A percentile compares a stretch with the other conserved stretches of the same genome.
Conservation (phyloP, 1,140 invertebrate species). For the Pollicipes pollicipes region DNA sequence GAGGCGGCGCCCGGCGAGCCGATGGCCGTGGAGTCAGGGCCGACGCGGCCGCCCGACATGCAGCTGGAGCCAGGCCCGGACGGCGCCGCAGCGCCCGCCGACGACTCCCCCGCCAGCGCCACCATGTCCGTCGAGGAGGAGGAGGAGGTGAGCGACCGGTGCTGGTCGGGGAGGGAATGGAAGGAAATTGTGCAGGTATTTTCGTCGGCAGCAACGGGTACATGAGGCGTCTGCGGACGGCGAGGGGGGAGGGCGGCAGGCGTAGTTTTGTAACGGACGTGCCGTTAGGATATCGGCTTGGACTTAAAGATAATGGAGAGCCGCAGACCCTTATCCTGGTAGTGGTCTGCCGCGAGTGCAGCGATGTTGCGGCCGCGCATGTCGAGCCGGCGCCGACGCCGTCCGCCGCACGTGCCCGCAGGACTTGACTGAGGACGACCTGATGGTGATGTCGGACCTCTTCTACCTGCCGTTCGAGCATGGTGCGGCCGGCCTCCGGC, state of each 20-base stretch:
- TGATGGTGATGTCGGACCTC: constrained; percentile 72
- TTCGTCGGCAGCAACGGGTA: too few species aligned
- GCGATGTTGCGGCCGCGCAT: too few species aligned
- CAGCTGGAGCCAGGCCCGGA: constrained; percentile 9
- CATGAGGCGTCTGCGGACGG: too few species aligned
- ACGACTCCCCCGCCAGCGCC: not conserved
- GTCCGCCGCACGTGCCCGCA: not conserved
- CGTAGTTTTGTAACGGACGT: too few species aligned
- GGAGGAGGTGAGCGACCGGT: not conserved
- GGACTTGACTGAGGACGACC: constrained; percentile 52
- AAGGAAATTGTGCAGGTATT: too few species aligned
- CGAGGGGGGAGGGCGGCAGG: not conserved
- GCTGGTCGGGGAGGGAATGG: too few species aligned
- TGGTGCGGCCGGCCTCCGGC: constrained; percentile 60
- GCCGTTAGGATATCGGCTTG: too few species aligned
- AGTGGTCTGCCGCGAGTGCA: too few species aligned
- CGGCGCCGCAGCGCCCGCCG: too few species aligned
- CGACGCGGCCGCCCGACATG: constrained; percentile 3
- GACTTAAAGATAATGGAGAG: too few species aligned
- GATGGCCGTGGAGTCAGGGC: constrained; percentile 9
- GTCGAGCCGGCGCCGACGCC: too few species aligned
- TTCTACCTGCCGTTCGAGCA: constrained; percentile 97
- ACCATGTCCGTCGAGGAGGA: not conserved
- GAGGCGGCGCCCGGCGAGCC: constrained; percentile 3
- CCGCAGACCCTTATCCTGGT: too few species aligned